Evolutionary conservation across 2,113 vertebrate species (phyloP).

Genomic region (Excalfactoria chinensis): DNA sequence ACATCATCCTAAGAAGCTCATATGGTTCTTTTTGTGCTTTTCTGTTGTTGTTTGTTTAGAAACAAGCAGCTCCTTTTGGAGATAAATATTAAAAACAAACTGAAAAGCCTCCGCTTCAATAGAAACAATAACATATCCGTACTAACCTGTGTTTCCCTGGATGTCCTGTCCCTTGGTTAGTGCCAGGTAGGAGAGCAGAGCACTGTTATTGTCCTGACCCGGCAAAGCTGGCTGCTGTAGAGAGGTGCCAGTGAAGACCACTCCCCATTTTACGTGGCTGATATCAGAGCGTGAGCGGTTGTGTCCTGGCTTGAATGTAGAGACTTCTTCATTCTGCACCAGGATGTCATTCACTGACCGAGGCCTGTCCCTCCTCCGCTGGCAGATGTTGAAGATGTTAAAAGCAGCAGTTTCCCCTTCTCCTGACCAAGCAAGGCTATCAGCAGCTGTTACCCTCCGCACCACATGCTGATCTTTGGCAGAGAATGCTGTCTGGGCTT

Average conservation of each 20-base stretch:
- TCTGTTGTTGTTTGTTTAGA: neutral
- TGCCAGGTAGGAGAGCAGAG: slow-evolving; percentile 77
- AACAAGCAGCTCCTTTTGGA: neutral
- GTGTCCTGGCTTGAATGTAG: slow-evolving; percentile 89
- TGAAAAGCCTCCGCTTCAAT: neutral
- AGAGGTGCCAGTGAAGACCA: slow-evolving; percentile 67
- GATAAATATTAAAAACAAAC: neutral
- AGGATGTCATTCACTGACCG: slow-evolving; percentile 93
- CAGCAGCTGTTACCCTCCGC: slow-evolving; percentile 80
- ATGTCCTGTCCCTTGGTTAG: slow-evolving; percentile 82
- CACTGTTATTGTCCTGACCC: slow-evolving; percentile 56
- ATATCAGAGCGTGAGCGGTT: slow-evolving; percentile 90
- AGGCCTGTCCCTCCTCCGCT: slow-evolving; percentile 88
- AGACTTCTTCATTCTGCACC: slow-evolving; percentile 82
- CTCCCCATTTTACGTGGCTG: slow-evolving; percentile 77
- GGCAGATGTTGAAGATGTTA: slow-evolving; percentile 84
- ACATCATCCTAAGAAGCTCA: neutral
- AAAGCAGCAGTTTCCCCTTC: slow-evolving; percentile 80
- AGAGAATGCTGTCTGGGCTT: slow-evolving; percentile 80
- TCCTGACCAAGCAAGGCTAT: slow-evolving; percentile 83
- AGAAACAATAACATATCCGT: neutral
- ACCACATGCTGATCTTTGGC: slow-evolving; percentile 80
- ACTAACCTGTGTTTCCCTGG: slow-evolving; percentile 89
- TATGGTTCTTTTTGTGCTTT: neutral
- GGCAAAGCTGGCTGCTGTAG: slow-evolving; percentile 41